Evolutionary conservation across 2,113 vertebrate genomes (phyloP).

Genomic region (Miniopterus natalensis): DNA sequence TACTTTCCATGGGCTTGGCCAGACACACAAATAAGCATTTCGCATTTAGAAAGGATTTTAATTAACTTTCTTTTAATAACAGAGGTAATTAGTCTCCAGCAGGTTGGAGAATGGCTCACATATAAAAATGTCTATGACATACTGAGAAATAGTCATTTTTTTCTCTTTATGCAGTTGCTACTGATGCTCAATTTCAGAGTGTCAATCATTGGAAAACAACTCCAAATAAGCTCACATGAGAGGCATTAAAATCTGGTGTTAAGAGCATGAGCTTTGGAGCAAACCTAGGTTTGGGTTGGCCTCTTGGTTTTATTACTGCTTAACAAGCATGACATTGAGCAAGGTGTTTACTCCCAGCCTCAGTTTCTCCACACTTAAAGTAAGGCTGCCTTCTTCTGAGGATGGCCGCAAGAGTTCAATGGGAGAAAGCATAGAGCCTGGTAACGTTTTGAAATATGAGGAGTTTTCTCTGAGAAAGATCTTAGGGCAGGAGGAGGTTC

Average conservation of each 20-base stretch:
- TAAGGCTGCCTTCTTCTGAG: not conserved
- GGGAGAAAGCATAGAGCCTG: not conserved
- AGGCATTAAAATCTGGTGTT: not conserved
- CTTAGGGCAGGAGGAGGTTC: not conserved
- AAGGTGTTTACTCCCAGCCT: not conserved
- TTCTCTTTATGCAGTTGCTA: not conserved
- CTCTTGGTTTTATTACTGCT: not conserved
- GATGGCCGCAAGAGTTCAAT: not conserved
- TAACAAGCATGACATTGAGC: not conserved
- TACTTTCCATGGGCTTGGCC: not conserved
- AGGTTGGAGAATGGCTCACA: not conserved
- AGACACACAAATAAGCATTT: slow-evolving; percentile 8
- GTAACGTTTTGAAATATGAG: not conserved
- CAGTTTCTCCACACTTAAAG: not conserved
- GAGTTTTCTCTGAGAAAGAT: not conserved
- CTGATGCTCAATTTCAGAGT: slow-evolving; percentile 10
- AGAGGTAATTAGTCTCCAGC: not conserved
- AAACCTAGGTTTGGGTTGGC: not conserved
- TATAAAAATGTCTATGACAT: not conserved
- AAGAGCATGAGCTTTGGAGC: not conserved
- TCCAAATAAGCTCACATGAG: not conserved
- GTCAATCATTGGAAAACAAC: not conserved
- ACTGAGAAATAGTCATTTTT: not conserved
- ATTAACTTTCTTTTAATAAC: slow-evolving; percentile 19
- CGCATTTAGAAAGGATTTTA: not conserved